Evolutionary conservation across 2,797 vertebrate genomes (phyloP).

Genomic region (Nannoperca obscura): DNA sequence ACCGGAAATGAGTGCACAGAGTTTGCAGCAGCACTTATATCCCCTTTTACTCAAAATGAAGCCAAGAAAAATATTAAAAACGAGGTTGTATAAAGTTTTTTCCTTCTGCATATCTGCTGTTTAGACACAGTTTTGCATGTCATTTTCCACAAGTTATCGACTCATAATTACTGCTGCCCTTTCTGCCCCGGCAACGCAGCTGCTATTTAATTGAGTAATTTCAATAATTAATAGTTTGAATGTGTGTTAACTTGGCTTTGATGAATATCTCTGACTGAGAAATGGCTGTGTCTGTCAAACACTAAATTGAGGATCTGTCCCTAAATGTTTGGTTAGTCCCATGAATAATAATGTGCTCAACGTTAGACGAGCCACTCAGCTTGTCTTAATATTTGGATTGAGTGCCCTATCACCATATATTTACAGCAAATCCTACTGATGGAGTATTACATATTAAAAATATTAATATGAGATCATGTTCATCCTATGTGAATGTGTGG

Average conservation of each 20-base stretch:
- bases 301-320: conserved; percentile 55
- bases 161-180: conserved; percentile 70
- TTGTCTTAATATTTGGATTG: conserved; percentile 60
- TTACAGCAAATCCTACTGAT: conserved; percentile 57
- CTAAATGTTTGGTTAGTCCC: conserved; percentile 43
- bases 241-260: conserved; percentile 56
- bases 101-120: conserved; percentile 2
- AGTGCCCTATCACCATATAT: conserved; percentile 40
- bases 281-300: conserved; percentile 62
- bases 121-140: conserved; percentile 19
- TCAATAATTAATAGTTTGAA: conserved; percentile 70
- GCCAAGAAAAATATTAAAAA: conserved; percentile 26
- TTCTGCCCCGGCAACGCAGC: conserved; percentile 59
- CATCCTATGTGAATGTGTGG: conserved; percentile 34
- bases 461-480: conserved; percentile 48
- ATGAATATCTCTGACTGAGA: conserved; percentile 66
- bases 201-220: conserved; percentile 66
- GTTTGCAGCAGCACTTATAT: conserved; percentile 29
- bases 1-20: conserved; percentile 36
- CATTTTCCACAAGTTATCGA: conserved; percentile 58
- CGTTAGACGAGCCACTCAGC: conserved; percentile 58
- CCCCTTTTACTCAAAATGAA: conserved; percentile 34
- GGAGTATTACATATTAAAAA: conserved; percentile 48
- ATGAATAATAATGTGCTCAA: conserved; percentile 54
- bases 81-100: neutral